Base-by-base conservation (phyloP, 2,113 vertebrate genomes). In the Grallaria varia region DNA sequence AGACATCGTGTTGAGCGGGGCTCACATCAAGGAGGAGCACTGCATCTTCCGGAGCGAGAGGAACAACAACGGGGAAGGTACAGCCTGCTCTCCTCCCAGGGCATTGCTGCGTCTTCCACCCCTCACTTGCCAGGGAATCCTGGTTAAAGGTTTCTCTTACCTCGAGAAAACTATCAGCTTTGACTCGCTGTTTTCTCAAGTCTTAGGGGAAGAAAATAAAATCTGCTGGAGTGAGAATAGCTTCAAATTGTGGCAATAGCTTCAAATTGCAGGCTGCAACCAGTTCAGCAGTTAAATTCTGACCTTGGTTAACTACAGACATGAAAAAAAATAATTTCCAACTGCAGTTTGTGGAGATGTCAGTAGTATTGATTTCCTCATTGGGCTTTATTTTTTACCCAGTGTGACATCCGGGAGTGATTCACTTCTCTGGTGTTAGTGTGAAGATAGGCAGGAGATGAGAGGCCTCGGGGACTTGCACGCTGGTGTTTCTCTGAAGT, bases 1-100 rank as follows among this genome's bases (percentile, higher is more conserved):
- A 92, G 99, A 99, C 97, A 99, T 99, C 6, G 99, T 99, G 23
- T 96, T 99, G 87, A 99, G 99, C 17, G 99, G 99, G 19, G 99
- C 99, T 23, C 99, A 99, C 55, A 99, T 99, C 97, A 99, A 98
- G 95, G 99, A 99, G 56, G 99, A 99, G 60, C 99, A 99, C 94
- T 99, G 99, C 89, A 92, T 99, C 94, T 99, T 99, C 97, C 98
- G 99, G 81, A 99, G 99, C 2, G 99, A 99, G 97, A 98, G 98
- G 75, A 99, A 97, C 94, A 97, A 97, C 88, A 99, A 98, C 1
- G 99, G 99, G 4, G 97, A 99, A 74, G 99, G 99, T 52, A 47
- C 47, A n/a, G n/a, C 22, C 9, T 22, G 45, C 45, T 22, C 45
- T 22, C 45, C 45, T 47, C 45, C 21, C 9, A 5, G 42, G 42